Base-by-base conservation (phyloP, 2,888 invertebrate species). In the Mesoligia furuncula region DNA sequence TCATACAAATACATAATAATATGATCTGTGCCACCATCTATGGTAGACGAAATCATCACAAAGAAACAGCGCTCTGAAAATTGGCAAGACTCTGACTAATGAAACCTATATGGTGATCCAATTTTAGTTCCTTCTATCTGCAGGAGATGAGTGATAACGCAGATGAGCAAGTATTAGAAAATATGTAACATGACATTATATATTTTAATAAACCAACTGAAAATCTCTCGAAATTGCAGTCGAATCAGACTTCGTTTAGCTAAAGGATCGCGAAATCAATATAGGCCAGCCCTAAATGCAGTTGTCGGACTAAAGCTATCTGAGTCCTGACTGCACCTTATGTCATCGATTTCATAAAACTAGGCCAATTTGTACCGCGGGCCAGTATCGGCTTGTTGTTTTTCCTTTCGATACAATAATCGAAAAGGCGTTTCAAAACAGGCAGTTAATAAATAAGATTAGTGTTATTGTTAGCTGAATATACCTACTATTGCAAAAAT, bases 281-380 rank as follows among this genome's bases (percentile, higher is more conserved):
- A 7, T 48, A 59, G 7, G 31, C 42, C 79, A 88, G 45, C 89
- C 89, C 87, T 88, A 80, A 17, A n/a, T 48, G 27, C 69, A 62
- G 80, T 70, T 75, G 73, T 77, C 69, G 75, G 79, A 82, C 80
- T 81, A 70, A 77, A 87, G 79, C 75, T 85, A 84, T 84, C 83
- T 72, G 78, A 90, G 90, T 92, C 92, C 91, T 90, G 89, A 85
- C 84, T 87, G 86, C 83, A 87, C 87, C 88, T 93, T 93, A 93
- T 93, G 91, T 92, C 92, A 93, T 91, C 91, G 90, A 84, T 90
- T 90, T 90, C 89, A 90, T 89, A 88, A 91, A 91, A 88, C 90
- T 90, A 75, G 90, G 91, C 76, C 88, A 89, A 83, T 86, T 86
- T 83, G 85, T 84, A 88, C 80, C 79, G 80, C 83, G 69, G 79